These are phyloP conservation scores for Limenitis camilla DNA, from an alignment of 2,888 invertebrate genomes.

Conservation along the genomic window DNA sequence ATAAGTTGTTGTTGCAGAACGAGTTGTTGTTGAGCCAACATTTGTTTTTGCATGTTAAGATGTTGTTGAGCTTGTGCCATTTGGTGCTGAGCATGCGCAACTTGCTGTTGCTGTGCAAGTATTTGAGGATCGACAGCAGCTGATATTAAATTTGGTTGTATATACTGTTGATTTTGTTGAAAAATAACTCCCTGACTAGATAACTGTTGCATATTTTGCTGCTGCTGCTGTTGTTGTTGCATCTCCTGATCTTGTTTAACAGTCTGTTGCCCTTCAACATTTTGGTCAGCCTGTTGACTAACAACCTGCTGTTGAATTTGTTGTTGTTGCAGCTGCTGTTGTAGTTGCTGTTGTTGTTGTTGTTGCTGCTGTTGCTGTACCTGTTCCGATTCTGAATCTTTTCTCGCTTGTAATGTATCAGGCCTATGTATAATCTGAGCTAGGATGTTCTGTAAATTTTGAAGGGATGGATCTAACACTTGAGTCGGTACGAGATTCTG, in stretches of 20 bases:
- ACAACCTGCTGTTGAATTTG: conserved; percentile 34
- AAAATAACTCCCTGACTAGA: conserved; percentile 39
- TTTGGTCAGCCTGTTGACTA: conserved; percentile 29
- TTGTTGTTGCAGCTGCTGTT: conserved; percentile 28
- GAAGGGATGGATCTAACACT: conserved; percentile 68
- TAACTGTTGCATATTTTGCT: conserved; percentile 50
- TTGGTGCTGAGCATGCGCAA: conserved; percentile 65
- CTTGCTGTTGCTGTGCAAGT: conserved; percentile 61
- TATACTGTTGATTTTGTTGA: conserved; percentile 49
- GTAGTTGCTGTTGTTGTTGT: conserved; percentile 37
- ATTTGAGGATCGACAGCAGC: conserved; percentile 51
- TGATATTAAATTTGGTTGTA: conserved; percentile 45
- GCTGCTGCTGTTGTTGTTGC: conserved; percentile 52
- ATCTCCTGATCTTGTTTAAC: conserved; percentile 42
- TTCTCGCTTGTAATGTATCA: conserved; percentile 54
- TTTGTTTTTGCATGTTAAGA: conserved; percentile 65
- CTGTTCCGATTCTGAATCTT: conserved; percentile 59
- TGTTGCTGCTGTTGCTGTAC: conserved; percentile 39
- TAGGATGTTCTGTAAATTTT: conserved; percentile 63
- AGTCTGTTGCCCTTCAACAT: conserved; percentile 34
- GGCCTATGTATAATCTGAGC: conserved; percentile 67
- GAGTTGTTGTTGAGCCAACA: conserved; percentile 63
- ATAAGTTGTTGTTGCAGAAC: conserved; percentile 69
- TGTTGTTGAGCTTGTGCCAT: conserved; percentile 64
- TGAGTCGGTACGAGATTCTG: conserved; percentile 55